Evolutionary conservation across 2,888 invertebrate species (phyloP).

Genomic region (Nymphalis urticae): DNA sequence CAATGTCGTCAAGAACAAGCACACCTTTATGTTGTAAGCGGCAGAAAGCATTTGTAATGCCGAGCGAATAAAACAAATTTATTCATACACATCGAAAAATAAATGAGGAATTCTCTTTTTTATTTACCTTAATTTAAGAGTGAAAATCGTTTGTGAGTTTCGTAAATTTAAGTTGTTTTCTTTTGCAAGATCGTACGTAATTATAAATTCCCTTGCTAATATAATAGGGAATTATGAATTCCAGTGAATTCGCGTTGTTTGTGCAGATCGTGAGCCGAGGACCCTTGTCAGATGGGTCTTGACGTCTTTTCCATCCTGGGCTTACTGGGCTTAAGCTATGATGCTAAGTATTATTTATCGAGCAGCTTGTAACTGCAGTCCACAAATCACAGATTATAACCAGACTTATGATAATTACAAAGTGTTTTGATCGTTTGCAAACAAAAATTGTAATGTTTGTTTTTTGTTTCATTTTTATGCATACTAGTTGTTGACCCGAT

Average conservation of each 20-base stretch:
- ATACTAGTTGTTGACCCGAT: too few relatives aligned
- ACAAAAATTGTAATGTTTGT: not conserved
- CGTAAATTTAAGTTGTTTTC: not conserved
- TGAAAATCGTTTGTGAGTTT: not conserved
- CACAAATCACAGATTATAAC: too few relatives aligned
- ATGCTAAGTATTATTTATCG: not conserved
- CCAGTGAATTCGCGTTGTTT: slow-evolving; percentile 23
- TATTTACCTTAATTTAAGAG: not conserved
- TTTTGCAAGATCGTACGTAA: slow-evolving; percentile 11
- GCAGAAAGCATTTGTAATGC: slow-evolving; percentile 16
- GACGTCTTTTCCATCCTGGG: slow-evolving; percentile 12
- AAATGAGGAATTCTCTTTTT: not conserved
- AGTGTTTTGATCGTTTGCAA: too few relatives aligned
- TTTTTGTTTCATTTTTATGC: not conserved
- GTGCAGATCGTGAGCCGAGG: slow-evolving; percentile 12
- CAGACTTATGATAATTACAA: too few relatives aligned
- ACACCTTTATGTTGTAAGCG: slow-evolving; percentile 12
- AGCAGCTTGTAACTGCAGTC: too few relatives aligned
- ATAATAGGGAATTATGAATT: slow-evolving; percentile 27
- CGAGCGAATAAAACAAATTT: not conserved
- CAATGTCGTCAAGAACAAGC: slow-evolving; percentile 16
- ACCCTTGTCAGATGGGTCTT: slow-evolving; percentile 22
- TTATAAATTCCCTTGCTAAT: slow-evolving; percentile 28
- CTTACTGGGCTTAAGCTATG: not conserved
- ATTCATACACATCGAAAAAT: not conserved